Base-by-base conservation (phyloP, 2,113 vertebrate species). In the Rhinogobius similis region DNA sequence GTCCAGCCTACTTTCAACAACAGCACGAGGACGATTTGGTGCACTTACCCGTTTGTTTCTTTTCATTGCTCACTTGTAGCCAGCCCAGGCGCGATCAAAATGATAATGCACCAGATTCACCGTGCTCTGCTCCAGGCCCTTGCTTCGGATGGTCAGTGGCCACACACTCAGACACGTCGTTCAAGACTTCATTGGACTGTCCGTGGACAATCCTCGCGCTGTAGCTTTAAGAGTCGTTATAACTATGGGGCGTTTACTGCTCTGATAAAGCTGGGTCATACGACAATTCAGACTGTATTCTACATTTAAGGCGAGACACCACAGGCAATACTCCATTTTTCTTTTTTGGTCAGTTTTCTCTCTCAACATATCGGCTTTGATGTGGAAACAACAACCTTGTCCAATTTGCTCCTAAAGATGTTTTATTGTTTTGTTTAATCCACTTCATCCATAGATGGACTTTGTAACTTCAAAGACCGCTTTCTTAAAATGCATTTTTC, bases 1-100 rank as follows among this genome's bases (percentile, higher is more conserved):
- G n/a, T n/a, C n/a, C n/a, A n/a, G n/a, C n/a, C n/a, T n/a, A n/a
- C n/a, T n/a, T n/a, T n/a, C n/a, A n/a, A n/a, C n/a, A n/a, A n/a
- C n/a, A n/a, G n/a, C 32, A 36, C 32, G 3, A 36, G 32, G 32
- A 41, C 20, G 46, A 50, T 4, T 48, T 48, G 18, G 20, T 2
- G 20, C 8, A 39, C 32, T 14, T 64, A 78, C 70, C 62, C 38
- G 64, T 44, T 46, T 62, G n/a, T 65, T 68, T 24, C n/a, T 64
- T 39, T 52, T 41, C 77, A 75, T 75, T 16, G 32, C 18, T 46
- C 21, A 5, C 26, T 38, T 4, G 0, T 16, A 2, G 11, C 10
- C 9, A 10, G 13, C 11, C 2, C 26, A 56, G 23, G 13, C 16
- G 5, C 11, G 6, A 18, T 18, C 7, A 20, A 52, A 29, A 16